phyloP scores from a whole-genome alignment of 2,113 vertebrate species.

The Nycticebus coucang region DNA sequence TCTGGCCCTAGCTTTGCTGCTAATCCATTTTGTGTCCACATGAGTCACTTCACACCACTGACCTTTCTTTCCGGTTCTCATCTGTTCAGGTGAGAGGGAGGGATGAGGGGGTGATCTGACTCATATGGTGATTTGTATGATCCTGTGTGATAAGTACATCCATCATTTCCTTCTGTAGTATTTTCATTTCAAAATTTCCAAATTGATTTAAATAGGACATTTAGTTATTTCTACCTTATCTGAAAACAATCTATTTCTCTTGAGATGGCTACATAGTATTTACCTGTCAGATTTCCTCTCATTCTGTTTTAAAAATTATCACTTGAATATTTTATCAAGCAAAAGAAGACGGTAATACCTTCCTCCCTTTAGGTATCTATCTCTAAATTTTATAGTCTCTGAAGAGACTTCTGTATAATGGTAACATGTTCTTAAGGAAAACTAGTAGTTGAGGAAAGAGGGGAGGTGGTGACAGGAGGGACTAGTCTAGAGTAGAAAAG shows the following conservation, averaged over 20 bases:
- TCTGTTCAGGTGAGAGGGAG: no score
- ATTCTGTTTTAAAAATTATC: background rate
- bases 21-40: background rate
- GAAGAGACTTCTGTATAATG: background rate
- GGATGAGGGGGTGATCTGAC: background rate
- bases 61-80: background rate
- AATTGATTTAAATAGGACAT: background rate
- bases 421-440: background rate
- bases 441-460: background rate
- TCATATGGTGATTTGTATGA: background rate
- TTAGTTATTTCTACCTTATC: background rate
- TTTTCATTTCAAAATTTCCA: background rate
- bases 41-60: background rate
- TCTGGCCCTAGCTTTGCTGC: background rate
- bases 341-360: background rate
- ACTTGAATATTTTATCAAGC: background rate
- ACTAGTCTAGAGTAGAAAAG: background rate
- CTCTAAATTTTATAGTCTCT: background rate
- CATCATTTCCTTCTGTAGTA: background rate
- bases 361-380: background rate
- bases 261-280: background rate
- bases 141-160: background rate
- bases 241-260: background rate
- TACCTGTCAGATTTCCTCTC: background rate
- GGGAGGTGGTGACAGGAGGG: background rate